phyloP scores from a whole-genome alignment of 1,140 invertebrate genomes.

The Pachyrhynchus sulphureomaculatus region DNA sequence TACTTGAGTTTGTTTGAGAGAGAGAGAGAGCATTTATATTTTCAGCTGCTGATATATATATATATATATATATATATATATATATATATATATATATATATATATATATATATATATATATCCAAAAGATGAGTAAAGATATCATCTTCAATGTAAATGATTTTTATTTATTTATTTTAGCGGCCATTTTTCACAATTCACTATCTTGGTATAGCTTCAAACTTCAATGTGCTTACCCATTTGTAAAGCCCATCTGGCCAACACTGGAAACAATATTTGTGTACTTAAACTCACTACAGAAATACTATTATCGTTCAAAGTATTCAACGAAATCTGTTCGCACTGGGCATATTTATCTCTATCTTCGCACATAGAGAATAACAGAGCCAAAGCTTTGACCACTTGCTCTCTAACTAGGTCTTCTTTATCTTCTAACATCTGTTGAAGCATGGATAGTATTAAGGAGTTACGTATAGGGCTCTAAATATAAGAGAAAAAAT shows the following conservation, averaged over 20 bases:
- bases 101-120: no score
- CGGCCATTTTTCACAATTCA: no score
- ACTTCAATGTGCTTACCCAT: constrained; percentile 18
- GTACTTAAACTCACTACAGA: constrained; percentile 55
- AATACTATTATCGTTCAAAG: constrained; percentile 57
- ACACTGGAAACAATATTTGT: constrained; percentile 56
- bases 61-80: no score
- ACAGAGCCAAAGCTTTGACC: constrained; percentile 63
- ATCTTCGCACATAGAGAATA: constrained; percentile 67
- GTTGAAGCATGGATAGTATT: constrained; percentile 73
- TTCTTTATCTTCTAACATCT: constrained; percentile 75
- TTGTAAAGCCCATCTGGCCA: constrained; percentile 65
- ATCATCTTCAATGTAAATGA: no score
- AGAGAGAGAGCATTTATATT: no score
- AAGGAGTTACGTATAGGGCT: constrained; percentile 69
- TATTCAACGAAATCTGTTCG: constrained; percentile 59
- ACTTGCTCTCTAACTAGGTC: constrained; percentile 64
- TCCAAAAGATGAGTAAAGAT: no score
- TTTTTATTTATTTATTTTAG: no score
- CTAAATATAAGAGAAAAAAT: constrained; percentile 22
- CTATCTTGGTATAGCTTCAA: not conserved
- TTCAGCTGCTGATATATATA: no score
- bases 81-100: no score
- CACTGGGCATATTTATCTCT: constrained; percentile 68
- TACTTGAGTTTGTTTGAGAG: no score